Evolutionary conservation across 2,888 invertebrate species (phyloP).

Genomic region (Eustalomyia histrio): DNA sequence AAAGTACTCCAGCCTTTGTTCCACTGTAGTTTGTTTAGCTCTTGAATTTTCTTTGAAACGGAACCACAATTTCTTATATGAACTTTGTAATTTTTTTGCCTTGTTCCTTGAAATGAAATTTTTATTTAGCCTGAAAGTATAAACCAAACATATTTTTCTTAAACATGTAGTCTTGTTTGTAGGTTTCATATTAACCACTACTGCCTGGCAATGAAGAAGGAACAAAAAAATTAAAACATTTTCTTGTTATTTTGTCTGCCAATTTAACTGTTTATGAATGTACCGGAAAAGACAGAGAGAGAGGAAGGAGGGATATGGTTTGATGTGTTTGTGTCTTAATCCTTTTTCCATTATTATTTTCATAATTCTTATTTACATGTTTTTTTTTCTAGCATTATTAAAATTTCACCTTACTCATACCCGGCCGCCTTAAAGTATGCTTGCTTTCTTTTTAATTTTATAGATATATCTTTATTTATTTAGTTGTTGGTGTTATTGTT

Average conservation of each 20-base stretch:
- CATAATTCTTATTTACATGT: slow-evolving; percentile 78
- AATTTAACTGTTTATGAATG: slow-evolving; percentile 40
- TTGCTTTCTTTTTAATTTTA: slow-evolving; percentile 45
- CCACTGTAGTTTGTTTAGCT: slow-evolving; percentile 17
- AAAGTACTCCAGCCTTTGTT: neutral
- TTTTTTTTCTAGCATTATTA: slow-evolving; percentile 63
- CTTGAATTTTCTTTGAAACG: neutral
- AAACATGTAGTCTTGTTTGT: slow-evolving; percentile 10
- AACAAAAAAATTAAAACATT: slow-evolving; percentile 30
- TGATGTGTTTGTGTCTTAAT: slow-evolving; percentile 75
- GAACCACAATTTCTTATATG: slow-evolving; percentile 37
- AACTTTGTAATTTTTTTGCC: slow-evolving; percentile 15
- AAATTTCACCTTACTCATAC: slow-evolving; percentile 31
- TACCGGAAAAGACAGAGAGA: too few species aligned
- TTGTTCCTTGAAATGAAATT: slow-evolving; percentile 25
- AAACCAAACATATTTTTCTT: slow-evolving; percentile 18
- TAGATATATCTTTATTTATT: slow-evolving; percentile 47
- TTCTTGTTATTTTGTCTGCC: slow-evolving; percentile 48
- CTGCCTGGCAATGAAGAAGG: slow-evolving; percentile 8
- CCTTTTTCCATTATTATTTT: slow-evolving; percentile 80
- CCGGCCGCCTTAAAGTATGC: slow-evolving; percentile 47
- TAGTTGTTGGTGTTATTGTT: neutral
- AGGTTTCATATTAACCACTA: slow-evolving; percentile 46
- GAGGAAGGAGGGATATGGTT: slow-evolving; percentile 4
- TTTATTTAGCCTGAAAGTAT: slow-evolving; percentile 27